These are phyloP conservation scores for Brachynemurus nebulosus DNA, from an alignment of 2,888 invertebrate species.

Conservation along the genomic window DNA sequence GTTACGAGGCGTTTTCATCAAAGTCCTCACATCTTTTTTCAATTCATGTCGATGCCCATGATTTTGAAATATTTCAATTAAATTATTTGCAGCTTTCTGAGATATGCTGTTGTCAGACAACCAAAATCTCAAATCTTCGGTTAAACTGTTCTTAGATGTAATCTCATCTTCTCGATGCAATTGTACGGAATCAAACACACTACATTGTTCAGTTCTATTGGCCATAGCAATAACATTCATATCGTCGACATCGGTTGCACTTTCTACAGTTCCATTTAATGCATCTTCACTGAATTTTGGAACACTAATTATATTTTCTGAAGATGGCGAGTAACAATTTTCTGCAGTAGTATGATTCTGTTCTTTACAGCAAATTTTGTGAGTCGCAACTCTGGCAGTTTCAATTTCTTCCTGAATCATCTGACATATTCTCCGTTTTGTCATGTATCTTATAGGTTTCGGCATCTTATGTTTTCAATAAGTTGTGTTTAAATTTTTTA, in stretches of 20 bases:
- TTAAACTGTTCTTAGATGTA: not conserved
- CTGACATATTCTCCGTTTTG: not conserved
- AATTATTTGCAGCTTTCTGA: not conserved
- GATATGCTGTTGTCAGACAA: not conserved
- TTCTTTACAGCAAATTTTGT: not conserved
- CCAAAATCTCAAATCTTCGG: not conserved
- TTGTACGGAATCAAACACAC: not conserved
- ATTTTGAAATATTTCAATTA: not conserved
- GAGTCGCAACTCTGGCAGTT: not conserved
- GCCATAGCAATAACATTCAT: not conserved
- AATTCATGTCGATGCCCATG: constrained; percentile 4
- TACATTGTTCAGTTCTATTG: not conserved
- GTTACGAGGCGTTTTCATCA: constrained; percentile 14
- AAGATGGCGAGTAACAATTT: too few species aligned
- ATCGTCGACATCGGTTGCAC: not conserved
- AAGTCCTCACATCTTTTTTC: constrained; percentile 10
- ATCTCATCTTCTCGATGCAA: not conserved
- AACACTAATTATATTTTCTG: too few species aligned
- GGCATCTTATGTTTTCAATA: not conserved
- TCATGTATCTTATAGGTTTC: not conserved
- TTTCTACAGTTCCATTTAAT: not conserved
- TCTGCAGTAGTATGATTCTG: too few species aligned
- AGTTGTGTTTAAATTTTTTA: too few species aligned
- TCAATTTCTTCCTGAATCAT: constrained; percentile 1
- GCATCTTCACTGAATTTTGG: not conserved